These are phyloP conservation scores for Oriolus oriolus DNA, from an alignment of 2,113 vertebrate species.

Conservation along the genomic window DNA sequence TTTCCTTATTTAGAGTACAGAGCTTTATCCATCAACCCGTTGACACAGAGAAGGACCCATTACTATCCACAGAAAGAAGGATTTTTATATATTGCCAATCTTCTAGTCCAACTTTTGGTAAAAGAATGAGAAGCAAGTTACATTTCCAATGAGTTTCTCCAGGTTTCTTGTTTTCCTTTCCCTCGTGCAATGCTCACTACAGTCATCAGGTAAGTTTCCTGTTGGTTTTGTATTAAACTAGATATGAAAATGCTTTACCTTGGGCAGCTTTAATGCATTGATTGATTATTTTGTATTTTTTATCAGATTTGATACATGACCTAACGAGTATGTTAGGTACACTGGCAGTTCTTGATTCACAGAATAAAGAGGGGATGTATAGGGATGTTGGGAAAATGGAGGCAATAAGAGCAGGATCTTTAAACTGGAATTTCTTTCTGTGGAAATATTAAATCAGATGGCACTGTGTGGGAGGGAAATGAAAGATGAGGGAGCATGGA, in stretches of 20 bases:
- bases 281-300: background rate
- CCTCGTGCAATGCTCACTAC: background rate
- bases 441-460: background rate
- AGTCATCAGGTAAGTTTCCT: conserved; percentile 19
- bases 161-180: background rate
- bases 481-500: background rate
- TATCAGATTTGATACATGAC: background rate
- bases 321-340: background rate
- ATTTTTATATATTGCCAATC: background rate
- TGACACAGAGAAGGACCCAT: background rate
- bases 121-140: background rate
- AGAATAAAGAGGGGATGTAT: background rate
- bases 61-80: background rate
- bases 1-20: conserved; percentile 5
- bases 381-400: background rate
- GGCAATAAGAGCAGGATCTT: background rate
- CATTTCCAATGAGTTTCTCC: background rate
- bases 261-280: background rate
- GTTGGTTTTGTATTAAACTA: background rate
- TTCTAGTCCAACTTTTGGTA: background rate
- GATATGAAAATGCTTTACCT: background rate
- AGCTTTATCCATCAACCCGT: background rate
- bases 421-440: background rate
- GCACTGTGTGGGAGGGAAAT: background rate
- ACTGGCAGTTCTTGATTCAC: background rate